Evolutionary conservation across 2,797 vertebrate genomes (phyloP).

Genomic region (Pangasius larnaudii): DNA sequence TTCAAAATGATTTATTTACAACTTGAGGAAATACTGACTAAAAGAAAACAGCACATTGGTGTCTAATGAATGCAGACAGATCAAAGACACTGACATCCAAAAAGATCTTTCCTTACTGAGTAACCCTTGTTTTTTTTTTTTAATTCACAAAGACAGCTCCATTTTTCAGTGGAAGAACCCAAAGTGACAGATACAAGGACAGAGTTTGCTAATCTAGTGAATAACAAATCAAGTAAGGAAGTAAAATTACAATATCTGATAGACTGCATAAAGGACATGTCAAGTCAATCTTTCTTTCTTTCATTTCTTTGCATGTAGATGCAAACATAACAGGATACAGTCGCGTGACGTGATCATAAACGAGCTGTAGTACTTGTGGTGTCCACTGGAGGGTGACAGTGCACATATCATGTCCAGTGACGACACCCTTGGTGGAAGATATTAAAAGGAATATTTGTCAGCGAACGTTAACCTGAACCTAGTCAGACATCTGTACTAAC

Average conservation of each 20-base stretch:
- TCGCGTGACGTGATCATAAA: not conserved
- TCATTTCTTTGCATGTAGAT: not conserved
- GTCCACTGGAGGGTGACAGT: constrained; percentile 72
- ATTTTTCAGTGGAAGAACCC: not conserved
- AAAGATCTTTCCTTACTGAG: not conserved
- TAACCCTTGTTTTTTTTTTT: not conserved
- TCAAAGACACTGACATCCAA: constrained; percentile 32
- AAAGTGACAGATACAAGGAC: not conserved
- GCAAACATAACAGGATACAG: not conserved
- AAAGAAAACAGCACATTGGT: not conserved
- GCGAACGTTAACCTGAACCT: constrained; percentile 2
- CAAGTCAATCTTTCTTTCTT: no score
- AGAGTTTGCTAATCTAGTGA: not conserved
- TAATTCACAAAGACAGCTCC: not conserved
- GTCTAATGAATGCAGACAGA: constrained; percentile 27
- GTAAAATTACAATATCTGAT: not conserved
- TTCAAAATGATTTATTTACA: constrained; percentile 3
- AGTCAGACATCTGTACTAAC: not conserved
- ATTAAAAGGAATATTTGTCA: not conserved
- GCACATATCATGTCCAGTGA: constrained; percentile 46
- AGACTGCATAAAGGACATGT: not conserved
- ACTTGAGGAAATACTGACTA: not conserved
- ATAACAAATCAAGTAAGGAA: not conserved
- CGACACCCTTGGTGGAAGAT: constrained; percentile 13
- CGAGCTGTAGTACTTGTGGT: constrained; percentile 54